Percentiles rank a stretch among this genome's conserved stretches.
phyloP scores from a whole-genome alignment of 2,888 invertebrate genomes.

The Charanyca ferruginea region DNA sequence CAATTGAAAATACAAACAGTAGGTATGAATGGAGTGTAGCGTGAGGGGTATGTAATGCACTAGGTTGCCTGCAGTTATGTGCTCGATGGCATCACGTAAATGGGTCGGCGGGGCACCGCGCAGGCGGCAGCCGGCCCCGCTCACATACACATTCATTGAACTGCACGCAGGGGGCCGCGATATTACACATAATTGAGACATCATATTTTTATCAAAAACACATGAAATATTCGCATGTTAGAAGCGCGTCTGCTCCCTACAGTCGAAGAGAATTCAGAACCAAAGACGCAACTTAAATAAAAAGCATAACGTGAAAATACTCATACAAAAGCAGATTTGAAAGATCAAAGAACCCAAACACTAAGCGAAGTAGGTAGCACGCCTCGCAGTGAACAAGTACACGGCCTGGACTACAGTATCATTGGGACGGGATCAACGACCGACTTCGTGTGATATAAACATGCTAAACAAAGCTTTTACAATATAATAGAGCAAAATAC shows the following conservation, averaged over 20 bases:
- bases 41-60: conserved; percentile 4
- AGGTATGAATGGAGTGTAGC: conserved; percentile 25
- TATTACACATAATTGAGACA: conserved; percentile 2
- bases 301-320: not conserved
- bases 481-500: conserved; percentile 1
- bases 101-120: conserved; percentile 30
- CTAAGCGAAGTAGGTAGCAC: not conserved
- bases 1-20: conserved; percentile 23
- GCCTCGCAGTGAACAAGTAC: conserved; percentile 1
- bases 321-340: not conserved
- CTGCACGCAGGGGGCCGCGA: conserved; percentile 17
- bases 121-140: not conserved
- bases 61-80: conserved; percentile 39
- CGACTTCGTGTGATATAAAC: not conserved
- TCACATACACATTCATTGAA: no score
- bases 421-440: conserved; percentile 6
- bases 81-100: conserved; percentile 44
- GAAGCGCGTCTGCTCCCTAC: not conserved
- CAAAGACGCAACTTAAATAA: not conserved
- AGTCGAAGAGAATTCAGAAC: not conserved
- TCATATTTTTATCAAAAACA: not conserved
- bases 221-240: conserved; percentile 22
- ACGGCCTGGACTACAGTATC: not conserved
- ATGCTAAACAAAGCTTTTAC: not conserved
- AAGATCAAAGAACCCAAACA: not conserved